Evolutionary conservation across 2,797 vertebrate genomes (phyloP).

Genomic region (Gastrophryne carolinensis): DNA sequence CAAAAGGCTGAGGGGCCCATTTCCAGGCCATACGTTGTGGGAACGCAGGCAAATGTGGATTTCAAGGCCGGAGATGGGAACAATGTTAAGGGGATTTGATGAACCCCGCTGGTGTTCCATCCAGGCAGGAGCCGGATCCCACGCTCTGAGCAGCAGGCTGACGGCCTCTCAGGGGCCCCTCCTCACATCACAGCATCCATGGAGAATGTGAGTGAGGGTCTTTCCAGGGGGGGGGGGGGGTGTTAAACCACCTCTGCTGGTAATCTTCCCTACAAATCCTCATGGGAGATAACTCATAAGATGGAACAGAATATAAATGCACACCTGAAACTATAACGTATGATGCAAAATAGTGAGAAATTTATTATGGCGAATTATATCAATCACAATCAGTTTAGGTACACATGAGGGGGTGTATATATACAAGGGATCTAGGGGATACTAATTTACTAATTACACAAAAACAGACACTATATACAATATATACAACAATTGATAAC

Average conservation of each 20-base stretch:
- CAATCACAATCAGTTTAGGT: no score
- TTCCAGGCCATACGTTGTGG: not conserved
- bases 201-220: not conserved
- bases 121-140: conserved; percentile 2
- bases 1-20: no score
- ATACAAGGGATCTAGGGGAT: no score
- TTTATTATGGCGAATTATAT: no score
- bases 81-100: conserved; percentile 21
- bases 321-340: no score
- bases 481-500: no score
- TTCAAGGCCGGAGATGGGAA: not conserved
- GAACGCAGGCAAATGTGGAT: not conserved
- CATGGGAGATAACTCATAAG: not conserved
- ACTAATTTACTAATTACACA: no score
- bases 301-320: no score
- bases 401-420: no score
- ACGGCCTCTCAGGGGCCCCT: not conserved
- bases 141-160: conserved; percentile 26
- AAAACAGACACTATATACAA: no score
- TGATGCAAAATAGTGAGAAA: no score
- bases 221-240: not conserved
- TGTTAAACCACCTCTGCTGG: not conserved
- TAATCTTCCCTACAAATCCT: not conserved
- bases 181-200: not conserved
- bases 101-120: conserved; percentile 17